A percentile compares a stretch with the other conserved stretches of the same genome.
Conservation (phyloP, 1,140 invertebrate species). For the Ceratitis capitata region DNA sequence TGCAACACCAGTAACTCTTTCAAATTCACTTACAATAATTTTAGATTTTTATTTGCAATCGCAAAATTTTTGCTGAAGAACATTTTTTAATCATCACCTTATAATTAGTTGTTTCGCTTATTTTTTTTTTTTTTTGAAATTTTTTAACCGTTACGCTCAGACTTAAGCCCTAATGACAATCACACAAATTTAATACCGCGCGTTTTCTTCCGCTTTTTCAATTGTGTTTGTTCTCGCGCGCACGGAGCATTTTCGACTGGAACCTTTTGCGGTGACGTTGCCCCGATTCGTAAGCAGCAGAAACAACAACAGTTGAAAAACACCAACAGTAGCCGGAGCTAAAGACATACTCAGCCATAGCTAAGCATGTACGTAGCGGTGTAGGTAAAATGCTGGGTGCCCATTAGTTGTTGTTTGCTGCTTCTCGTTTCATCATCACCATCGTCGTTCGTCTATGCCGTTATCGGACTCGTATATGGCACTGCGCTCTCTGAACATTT, state of each 20-base stretch:
- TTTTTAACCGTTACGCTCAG: slow-evolving; percentile 4
- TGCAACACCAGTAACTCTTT: too few relatives aligned
- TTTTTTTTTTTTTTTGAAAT: too few relatives aligned
- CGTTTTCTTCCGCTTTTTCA: slow-evolving; percentile 14
- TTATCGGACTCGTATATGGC: background rate
- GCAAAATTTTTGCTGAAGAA: background rate
- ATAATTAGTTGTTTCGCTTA: too few relatives aligned
- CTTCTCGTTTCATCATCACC: background rate
- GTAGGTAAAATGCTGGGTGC: background rate
- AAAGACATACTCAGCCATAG: background rate
- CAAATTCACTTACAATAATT: background rate
- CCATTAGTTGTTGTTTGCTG: background rate
- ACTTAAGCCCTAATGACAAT: background rate
- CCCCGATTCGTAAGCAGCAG: background rate
- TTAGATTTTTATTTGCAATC: background rate
- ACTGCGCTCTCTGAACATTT: background rate
- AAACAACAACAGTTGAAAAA: background rate
- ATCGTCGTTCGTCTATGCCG: background rate
- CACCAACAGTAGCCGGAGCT: background rate
- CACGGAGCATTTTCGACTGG: slow-evolving; percentile 25
- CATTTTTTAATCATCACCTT: background rate
- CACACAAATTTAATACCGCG: background rate
- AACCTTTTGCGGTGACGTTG: slow-evolving; percentile 14
- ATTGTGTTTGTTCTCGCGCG: slow-evolving; percentile 29
- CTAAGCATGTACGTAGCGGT: background rate